phyloP scores from a whole-genome alignment of 2,888 invertebrate species.

The Galeruca laticollis region DNA sequence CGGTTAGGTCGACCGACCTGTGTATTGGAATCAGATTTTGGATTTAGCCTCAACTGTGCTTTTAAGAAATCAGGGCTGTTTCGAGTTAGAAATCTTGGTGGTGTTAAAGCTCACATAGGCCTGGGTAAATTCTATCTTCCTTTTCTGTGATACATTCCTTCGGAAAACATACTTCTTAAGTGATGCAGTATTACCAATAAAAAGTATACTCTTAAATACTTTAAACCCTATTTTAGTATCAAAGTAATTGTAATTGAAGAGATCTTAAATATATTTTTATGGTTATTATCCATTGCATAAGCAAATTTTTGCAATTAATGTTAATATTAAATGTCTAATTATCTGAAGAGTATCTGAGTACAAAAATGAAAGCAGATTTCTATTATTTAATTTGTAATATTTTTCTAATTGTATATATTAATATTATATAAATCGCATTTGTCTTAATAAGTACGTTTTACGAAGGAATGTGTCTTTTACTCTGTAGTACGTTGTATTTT shows the following conservation, averaged over 20 bases:
- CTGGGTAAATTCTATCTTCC: slow-evolving; percentile 75
- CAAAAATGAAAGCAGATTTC: too few species aligned
- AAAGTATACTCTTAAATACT: too few species aligned
- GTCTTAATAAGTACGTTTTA: neutral
- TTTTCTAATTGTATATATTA: too few species aligned
- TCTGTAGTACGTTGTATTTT: slow-evolving; percentile 4
- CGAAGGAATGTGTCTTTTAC: slow-evolving; percentile 19
- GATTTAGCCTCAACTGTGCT: slow-evolving; percentile 91
- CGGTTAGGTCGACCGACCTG: slow-evolving; percentile 80
- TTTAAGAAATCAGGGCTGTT: slow-evolving; percentile 93
- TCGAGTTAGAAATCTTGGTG: slow-evolving; percentile 90
- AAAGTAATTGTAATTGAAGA: too few species aligned
- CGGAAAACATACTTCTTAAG: slow-evolving; percentile 29
- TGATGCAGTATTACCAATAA: neutral
- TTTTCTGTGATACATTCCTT: slow-evolving; percentile 41
- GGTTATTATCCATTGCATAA: too few species aligned
- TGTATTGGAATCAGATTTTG: slow-evolving; percentile 90
- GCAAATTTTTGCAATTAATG: too few species aligned
- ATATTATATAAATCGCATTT: too few species aligned
- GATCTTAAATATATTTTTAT: too few species aligned
- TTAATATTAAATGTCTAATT: too few species aligned
- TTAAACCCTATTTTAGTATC: too few species aligned
- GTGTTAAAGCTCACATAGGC: slow-evolving; percentile 90
- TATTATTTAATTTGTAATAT: too few species aligned
- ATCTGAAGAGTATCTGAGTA: too few species aligned